phyloP scores from a whole-genome alignment of 1,140 invertebrate genomes.

The Bombus polaris region DNA sequence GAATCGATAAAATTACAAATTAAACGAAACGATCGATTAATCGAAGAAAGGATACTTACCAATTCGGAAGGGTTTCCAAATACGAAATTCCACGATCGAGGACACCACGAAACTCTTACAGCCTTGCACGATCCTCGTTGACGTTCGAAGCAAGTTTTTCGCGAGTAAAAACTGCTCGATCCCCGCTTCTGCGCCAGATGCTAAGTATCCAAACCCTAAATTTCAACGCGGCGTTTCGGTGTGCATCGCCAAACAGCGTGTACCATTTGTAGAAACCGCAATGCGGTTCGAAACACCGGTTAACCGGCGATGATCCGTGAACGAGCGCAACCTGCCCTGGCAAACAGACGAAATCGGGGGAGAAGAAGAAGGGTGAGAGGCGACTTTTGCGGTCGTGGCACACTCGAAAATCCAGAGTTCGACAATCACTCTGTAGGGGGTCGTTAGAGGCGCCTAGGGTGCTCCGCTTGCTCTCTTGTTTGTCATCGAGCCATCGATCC shows the following conservation, averaged over 20 bases:
- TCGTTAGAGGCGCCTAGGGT: slow-evolving; percentile 61
- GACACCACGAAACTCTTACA: background rate
- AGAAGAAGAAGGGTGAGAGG: background rate
- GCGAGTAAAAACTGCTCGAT: background rate
- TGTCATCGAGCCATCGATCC: slow-evolving; percentile 72
- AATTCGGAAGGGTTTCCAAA: no score
- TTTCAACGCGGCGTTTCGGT: background rate
- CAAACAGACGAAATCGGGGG: slow-evolving; percentile 4
- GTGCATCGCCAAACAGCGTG: background rate
- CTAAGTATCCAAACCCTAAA: background rate
- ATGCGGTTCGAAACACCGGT: slow-evolving; percentile 56
- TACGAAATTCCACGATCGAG: background rate
- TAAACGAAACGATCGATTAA: no score
- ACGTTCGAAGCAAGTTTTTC: no score
- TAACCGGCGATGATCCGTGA: slow-evolving; percentile 75
- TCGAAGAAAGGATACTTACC: no score
- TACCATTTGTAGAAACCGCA: slow-evolving; percentile 56
- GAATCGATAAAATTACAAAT: no score
- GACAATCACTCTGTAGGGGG: slow-evolving; percentile 75
- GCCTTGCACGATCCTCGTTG: background rate
- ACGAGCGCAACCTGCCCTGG: slow-evolving; percentile 73
- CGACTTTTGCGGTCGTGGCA: background rate
- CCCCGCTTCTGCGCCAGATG: background rate
- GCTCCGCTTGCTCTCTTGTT: slow-evolving; percentile 63
- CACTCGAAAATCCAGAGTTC: slow-evolving; percentile 37